phyloP scores from a whole-genome alignment of 2,113 vertebrate species.

The Actenoides hombroni region DNA sequence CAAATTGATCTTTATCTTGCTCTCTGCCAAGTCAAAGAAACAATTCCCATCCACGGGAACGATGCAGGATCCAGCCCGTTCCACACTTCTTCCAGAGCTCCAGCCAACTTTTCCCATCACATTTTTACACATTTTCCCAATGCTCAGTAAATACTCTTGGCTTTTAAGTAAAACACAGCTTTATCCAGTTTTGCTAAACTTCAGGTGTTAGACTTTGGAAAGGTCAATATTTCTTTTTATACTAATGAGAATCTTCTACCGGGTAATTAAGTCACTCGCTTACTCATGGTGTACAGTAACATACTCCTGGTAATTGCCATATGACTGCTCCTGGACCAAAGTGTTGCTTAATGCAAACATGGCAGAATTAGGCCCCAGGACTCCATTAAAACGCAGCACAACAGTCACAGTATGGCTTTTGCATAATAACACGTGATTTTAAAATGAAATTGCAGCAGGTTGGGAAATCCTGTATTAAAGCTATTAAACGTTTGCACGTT shows the following conservation, averaged over 20 bases:
- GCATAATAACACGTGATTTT: not conserved
- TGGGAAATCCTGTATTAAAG: constrained; percentile 43
- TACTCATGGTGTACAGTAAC: constrained; percentile 10
- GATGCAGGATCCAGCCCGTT: not conserved
- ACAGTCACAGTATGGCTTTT: not conserved
- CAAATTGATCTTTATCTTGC: constrained; percentile 27
- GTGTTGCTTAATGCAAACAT: not conserved
- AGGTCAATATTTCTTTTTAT: not conserved
- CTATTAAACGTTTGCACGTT: not conserved
- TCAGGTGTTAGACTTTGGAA: not conserved
- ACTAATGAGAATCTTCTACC: not conserved
- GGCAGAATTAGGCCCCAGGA: constrained; percentile 27
- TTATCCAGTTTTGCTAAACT: not conserved
- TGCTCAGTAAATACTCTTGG: not conserved
- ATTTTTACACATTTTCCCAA: not conserved
- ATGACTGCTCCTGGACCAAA: constrained; percentile 17
- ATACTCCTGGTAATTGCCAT: constrained; percentile 7
- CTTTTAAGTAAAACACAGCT: not conserved
- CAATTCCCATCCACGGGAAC: constrained; percentile 15
- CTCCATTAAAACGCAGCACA: not conserved
- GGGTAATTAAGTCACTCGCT: constrained; percentile 22
- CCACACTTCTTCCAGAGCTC: not conserved
- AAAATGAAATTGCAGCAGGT: not conserved
- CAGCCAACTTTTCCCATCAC: not conserved
- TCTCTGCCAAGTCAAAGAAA: constrained; percentile 12